A percentile compares a stretch with the other conserved stretches of the same genome.
Conservation (phyloP, 2,113 vertebrate species). For the Tragelaphus buxtoni region DNA sequence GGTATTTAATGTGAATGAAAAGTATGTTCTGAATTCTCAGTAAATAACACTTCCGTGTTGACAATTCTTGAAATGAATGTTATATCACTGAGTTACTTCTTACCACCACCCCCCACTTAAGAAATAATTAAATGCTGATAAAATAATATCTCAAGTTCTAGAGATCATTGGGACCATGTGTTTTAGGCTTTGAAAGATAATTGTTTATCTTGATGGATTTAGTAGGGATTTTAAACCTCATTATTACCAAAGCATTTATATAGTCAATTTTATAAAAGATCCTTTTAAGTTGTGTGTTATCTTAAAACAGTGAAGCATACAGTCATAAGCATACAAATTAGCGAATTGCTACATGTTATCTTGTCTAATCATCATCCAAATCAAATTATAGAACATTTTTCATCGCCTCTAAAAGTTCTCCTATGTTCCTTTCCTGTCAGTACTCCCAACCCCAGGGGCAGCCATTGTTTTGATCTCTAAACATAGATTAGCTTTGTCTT, state of each 20-base stretch:
- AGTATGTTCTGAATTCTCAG: not conserved
- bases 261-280: not conserved
- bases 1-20: constrained; percentile 4
- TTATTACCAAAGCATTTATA: constrained; percentile 16
- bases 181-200: constrained; percentile 12
- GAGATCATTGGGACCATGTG: not conserved
- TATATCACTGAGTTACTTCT: not conserved
- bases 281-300: not conserved
- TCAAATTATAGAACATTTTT: not conserved
- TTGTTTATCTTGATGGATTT: constrained; percentile 14
- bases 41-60: not conserved
- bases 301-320: not conserved
- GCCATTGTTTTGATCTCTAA: not conserved
- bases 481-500: not conserved
- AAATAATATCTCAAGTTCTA: not conserved
- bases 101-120: not conserved
- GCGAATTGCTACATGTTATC: not conserved
- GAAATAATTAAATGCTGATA: constrained; percentile 4
- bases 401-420: not conserved
- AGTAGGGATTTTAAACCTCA: constrained; percentile 17
- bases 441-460: not conserved
- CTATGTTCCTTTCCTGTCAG: not conserved
- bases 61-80: not conserved
- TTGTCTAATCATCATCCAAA: not conserved
- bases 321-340: not conserved